Base-by-base conservation (phyloP, 1,140 invertebrate species). In the Thereuonema tuberculata region DNA sequence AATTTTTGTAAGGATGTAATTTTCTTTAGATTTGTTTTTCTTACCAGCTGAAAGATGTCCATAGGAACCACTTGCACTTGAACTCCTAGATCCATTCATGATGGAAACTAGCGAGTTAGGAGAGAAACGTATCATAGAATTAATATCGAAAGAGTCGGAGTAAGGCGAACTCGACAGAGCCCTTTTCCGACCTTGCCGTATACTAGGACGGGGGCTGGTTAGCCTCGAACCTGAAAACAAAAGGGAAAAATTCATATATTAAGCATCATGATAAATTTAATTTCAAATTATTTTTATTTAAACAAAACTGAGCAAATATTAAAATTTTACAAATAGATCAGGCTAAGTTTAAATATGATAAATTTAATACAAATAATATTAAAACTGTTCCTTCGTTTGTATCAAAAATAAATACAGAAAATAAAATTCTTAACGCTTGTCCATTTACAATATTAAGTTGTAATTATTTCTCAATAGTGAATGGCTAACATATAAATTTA, bases 151-250 rank as follows among this genome's bases (percentile, higher is more conserved):
- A 14, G 88, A 89, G 71, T 96, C 92, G 0, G 91, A 92, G 67
- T 95, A 93, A 0, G 93, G 92, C 15, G 92, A 96, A 71, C 89
- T 90, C 50, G 92, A 95, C 0, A 95, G 77, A 0, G 93, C 91
- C 50, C 93, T 78, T 70, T 97, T 98, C 27, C 92, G 81, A 68
- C 84, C 85, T 26, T 84, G 82, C 48, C 84, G 83, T 23, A 71
- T 80, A 64, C 71, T 69, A 64, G 69, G 82, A 68, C 74, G 78
- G 64, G 83, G 82, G 69, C 81, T 83, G 63, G 62, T 55, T 26
- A 24, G 56, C 47, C 24, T 48, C 2, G 52, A 58, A 59, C 60
- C 59, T 58, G 54, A 60, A 53, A 53, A 59, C 12, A 50, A n/a
- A 50, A 50, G 5, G 5, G 21, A 50, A n/a, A 43, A 43, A 43